A percentile compares a stretch with the other conserved stretches of the same genome.
phyloP scores from a whole-genome alignment of 2,113 vertebrate genomes.

The Dissostichus mawsoni region DNA sequence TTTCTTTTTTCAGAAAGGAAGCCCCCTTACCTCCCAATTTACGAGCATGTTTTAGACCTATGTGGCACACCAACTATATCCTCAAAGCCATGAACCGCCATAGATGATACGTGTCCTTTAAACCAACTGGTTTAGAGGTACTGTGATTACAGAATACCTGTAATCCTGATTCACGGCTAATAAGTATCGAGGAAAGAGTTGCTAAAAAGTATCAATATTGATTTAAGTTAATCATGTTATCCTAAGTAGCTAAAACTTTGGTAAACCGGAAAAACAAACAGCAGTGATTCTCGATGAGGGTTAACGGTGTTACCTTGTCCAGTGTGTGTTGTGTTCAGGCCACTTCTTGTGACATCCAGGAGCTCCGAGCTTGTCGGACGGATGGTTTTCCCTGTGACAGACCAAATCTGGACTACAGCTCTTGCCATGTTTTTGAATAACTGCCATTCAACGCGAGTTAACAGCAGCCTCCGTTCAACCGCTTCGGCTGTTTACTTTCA shows the following conservation, averaged over 20 bases:
- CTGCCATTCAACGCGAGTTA: conserved; percentile 86
- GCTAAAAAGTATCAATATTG: not conserved
- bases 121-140: not conserved
- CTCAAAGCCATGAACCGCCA: not conserved
- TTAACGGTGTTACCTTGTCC: conserved; percentile 78
- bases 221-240: not conserved
- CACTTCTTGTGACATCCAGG: conserved; percentile 82
- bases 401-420: conserved; percentile 81
- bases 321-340: conserved; percentile 76
- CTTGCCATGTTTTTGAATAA: conserved; percentile 88
- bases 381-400: conserved; percentile 78
- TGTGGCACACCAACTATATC: not conserved
- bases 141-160: not conserved
- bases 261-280: not conserved
- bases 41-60: not conserved
- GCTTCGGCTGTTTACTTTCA: conserved; percentile 35
- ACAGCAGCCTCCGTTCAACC: conserved; percentile 36
- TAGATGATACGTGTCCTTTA: conserved; percentile 46
- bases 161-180: no score
- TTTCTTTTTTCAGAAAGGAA: not conserved
- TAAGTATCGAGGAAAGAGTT: not conserved
- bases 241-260: not conserved
- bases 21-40: not conserved
- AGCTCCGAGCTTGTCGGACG: conserved; percentile 71
- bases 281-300: not conserved